These are phyloP conservation scores for Ophioninae sp. DNA, from an alignment of 2,888 invertebrate genomes.

Conservation along the genomic window DNA sequence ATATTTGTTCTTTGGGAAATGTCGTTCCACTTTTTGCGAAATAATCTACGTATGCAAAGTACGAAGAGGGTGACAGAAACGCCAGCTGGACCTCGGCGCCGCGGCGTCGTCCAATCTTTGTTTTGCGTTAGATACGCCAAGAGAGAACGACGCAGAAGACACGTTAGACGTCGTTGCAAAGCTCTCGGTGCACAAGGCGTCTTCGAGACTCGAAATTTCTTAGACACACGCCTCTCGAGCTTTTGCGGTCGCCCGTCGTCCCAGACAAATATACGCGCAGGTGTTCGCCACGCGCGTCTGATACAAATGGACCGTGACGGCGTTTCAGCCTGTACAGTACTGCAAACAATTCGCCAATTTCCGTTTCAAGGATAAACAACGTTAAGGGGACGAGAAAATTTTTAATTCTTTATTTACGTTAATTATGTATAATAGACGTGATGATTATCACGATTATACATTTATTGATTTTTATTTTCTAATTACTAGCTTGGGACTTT, in stretches of 20 bases:
- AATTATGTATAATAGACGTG: background rate
- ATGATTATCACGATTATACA: too few relatives aligned
- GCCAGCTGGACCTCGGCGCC: slow-evolving; percentile 76
- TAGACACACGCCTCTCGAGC: slow-evolving; percentile 13
- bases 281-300: slow-evolving; percentile 69
- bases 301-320: slow-evolving; percentile 61
- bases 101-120: slow-evolving; percentile 72
- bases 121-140: slow-evolving; percentile 64
- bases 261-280: slow-evolving; percentile 67
- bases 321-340: background rate
- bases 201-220: slow-evolving; percentile 49
- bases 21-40: slow-evolving; percentile 3
- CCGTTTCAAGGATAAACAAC: background rate
- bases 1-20: background rate
- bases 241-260: slow-evolving; percentile 30
- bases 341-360: slow-evolving; percentile 17
- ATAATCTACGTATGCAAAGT: slow-evolving; percentile 26
- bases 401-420: too few relatives aligned
- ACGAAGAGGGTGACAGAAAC: slow-evolving; percentile 69
- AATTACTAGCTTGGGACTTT: too few relatives aligned
- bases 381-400: background rate
- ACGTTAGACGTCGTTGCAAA: slow-evolving; percentile 64
- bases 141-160: slow-evolving; percentile 43
- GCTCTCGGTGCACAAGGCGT: slow-evolving; percentile 32
- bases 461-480: too few relatives aligned